Conservation (phyloP, 2,797 vertebrate species). For the Ctenopoma kingsleyae region DNA sequence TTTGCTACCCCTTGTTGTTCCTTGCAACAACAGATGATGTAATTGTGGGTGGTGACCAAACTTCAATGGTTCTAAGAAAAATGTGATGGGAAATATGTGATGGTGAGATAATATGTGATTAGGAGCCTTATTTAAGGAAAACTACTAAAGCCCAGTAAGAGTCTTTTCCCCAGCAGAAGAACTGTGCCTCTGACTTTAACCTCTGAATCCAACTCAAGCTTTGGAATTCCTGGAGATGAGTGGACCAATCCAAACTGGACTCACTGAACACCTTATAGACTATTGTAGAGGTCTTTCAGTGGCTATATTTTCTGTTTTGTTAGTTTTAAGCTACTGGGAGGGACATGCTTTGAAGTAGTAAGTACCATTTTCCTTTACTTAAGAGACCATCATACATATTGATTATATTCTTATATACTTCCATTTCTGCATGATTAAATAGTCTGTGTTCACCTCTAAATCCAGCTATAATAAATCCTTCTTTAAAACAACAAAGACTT, state of each 20-base stretch:
- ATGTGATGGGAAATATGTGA: slow-evolving; percentile 10
- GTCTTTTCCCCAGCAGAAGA: slow-evolving; percentile 8
- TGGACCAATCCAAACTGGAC: slow-evolving; percentile 2
- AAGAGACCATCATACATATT: slow-evolving; percentile 42
- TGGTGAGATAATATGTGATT: slow-evolving; percentile 25
- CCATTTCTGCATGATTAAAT: slow-evolving; percentile 49
- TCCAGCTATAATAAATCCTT: slow-evolving; percentile 24
- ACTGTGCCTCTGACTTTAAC: not conserved
- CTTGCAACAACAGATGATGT: slow-evolving; percentile 12
- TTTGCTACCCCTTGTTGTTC: not conserved
- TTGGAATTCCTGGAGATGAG: slow-evolving; percentile 6
- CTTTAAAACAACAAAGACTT: slow-evolving; percentile 24
- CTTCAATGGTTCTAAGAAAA: slow-evolving; percentile 32
- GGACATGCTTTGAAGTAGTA: slow-evolving; percentile 29
- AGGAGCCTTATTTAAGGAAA: slow-evolving; percentile 36
- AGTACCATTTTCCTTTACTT: slow-evolving; percentile 40
- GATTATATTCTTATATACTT: slow-evolving; percentile 52
- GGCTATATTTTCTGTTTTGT: not conserved
- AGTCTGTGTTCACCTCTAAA: slow-evolving; percentile 13
- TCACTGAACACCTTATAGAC: not conserved
- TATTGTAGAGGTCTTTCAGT: not conserved
- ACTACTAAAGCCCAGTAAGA: not conserved
- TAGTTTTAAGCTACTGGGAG: slow-evolving; percentile 2
- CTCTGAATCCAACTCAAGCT: slow-evolving; percentile 1
- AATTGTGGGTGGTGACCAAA: slow-evolving; percentile 20